Base-by-base conservation (phyloP, 2,797 vertebrate genomes). In the Pogoniulus pusillus region DNA sequence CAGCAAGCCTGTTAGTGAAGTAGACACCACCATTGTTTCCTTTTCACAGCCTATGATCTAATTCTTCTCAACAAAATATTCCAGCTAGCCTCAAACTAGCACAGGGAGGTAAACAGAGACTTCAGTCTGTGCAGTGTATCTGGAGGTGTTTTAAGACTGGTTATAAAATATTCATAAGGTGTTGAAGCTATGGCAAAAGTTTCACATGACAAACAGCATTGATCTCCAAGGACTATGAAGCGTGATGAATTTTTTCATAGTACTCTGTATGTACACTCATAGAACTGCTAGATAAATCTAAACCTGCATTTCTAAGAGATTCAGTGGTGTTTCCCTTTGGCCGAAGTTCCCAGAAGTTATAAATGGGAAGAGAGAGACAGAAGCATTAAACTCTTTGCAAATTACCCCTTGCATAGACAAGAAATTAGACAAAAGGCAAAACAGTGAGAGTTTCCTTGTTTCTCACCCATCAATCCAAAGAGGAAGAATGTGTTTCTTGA, bases 381-480 rank as follows among this genome's bases (percentile, higher is more conserved):
- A 82, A 82, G 47, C 13, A 35, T 77, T 91, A 30, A 22, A 41
- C 7, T 59, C 15, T 27, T 24, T 71, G 51, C 22, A 69, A 72
- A 59, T 74, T 70, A 10, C 64, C 9, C 73, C 79, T 34, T 82
- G 41, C 34, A 7, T 41, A 41, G 72, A 27, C 84, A 35, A 60
- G 80, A 70, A 53, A 29, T 77, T 57, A 89, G 30, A 66, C 69
- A 45, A 71, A 26, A 15, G 24, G 53, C 34, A 74, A 66, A 69
- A 39, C 39, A 30, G 58, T 64, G 27, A 55, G 35, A 72, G 37
- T 69, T 59, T 91, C 32, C 24, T 84, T 75, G 34, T 63, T 84
- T 81, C 98, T 98, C 91, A 99, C 99, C 99, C 98, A 88, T 99
- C 98, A 85, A 99, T 99, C 99, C 99, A 99, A 82, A 99, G 98